Evolutionary conservation across 2,888 invertebrate species (phyloP).

Genomic region (Eupithecia centaureata): DNA sequence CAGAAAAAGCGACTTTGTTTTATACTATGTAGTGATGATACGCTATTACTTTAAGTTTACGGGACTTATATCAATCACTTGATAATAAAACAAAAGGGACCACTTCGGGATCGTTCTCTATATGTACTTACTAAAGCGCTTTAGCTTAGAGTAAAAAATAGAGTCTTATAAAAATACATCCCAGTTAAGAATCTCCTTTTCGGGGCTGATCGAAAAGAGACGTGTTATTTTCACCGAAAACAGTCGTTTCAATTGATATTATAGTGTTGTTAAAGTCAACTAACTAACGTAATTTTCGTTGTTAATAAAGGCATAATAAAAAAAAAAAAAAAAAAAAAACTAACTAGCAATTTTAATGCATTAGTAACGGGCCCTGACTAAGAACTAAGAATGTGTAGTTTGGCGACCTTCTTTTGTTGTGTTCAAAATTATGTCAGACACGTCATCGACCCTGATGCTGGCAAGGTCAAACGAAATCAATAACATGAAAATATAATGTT

Average conservation of each 20-base stretch:
- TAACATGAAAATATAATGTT: constrained; percentile 53
- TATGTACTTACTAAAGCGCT: background rate
- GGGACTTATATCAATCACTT: background rate
- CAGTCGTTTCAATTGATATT: background rate
- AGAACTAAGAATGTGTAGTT: background rate
- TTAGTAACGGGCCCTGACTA: too few species aligned
- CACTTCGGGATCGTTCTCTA: background rate
- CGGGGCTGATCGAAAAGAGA: background rate
- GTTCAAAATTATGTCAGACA: constrained; percentile 11
- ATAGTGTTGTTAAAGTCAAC: too few species aligned
- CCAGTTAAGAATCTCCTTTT: background rate
- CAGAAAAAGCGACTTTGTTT: too few species aligned
- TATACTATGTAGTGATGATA: too few species aligned
- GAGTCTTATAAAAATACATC: background rate
- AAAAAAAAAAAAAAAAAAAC: too few species aligned
- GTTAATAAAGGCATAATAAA: too few species aligned
- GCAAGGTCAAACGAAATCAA: constrained; percentile 34
- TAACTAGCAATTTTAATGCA: too few species aligned
- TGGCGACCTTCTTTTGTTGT: constrained; percentile 6
- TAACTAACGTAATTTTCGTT: too few species aligned
- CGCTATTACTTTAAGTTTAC: background rate
- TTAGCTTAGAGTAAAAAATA: too few species aligned
- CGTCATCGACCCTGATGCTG: constrained; percentile 17
- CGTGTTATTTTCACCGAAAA: background rate
- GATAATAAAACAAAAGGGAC: background rate